Evolutionary conservation across 92 coral and sea anemone genomes (phyloP), one percentile per base, ranked within the genome.

Genomic region (Epizoanthus illoricatus): DNA sequence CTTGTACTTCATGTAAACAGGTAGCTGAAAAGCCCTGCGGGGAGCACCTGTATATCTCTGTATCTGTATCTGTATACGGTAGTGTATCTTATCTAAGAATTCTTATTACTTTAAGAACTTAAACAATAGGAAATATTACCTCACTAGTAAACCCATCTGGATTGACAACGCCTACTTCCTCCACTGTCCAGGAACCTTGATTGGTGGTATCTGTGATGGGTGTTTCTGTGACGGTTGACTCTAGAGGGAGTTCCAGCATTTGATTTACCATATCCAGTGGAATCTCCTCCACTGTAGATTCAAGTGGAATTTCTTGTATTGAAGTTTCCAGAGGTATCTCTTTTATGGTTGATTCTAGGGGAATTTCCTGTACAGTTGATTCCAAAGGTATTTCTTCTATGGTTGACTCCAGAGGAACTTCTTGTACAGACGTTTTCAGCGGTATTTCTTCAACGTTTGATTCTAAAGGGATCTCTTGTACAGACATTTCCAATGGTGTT

Each of bases 151-250:
- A 61, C 19, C 40, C 81, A 62, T 62, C 47, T 9, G 81, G 54
- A 60, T 43, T n/a, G 7, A 76, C 15, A 2, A 47, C 24, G 10
- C 58, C 81, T 4, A 76, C 1, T 10, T 76, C 81, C n/a, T 76
- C 56, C 3, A 62, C 60, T 8, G 16, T 76, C 81, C 81, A 76
- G 18, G 80, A 75, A 33, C 80, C 68, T 54, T 75, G 80, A 59
- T 76, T 28, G 6, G 20, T 69, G 20, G 18, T 76, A n/a, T 76
- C 21, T 8, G 61, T 56, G 56, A 75, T 8, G 17, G 80, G 70
- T n/a, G 63, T 41, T 61, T 76, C 81, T 39, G 41, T 57, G 3
- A 61, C 81, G 43, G 70, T 60, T 41, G 69, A 39, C 8, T n/a
- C 58, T 17, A 60, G 24, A 76, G 81, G 81, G 18, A n/a, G 41